Percentiles rank a stretch among this genome's conserved stretches.
phyloP scores from a whole-genome alignment of 92 coral and sea anemone genomes.

The Actinernus sp. region DNA sequence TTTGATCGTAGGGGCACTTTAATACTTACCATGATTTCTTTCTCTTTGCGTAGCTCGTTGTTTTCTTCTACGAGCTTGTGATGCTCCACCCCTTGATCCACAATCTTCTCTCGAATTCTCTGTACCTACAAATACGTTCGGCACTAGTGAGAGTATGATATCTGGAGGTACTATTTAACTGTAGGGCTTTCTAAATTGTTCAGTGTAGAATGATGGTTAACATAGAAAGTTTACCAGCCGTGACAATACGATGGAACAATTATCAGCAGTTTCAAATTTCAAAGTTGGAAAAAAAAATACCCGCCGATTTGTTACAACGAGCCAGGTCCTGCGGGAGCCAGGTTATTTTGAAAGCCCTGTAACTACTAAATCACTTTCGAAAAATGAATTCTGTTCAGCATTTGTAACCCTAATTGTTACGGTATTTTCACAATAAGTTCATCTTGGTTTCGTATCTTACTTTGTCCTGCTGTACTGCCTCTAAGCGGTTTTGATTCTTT shows the following conservation, averaged over 20 bases:
- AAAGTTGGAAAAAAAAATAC: no score
- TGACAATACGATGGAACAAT: neutral
- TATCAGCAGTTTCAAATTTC: neutral
- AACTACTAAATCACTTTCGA: no score
- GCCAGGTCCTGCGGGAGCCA: no score
- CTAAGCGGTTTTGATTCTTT: conserved; percentile 71
- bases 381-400: no score
- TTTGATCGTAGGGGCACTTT: no score
- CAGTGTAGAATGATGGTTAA: neutral
- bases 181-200: neutral
- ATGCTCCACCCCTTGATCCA: conserved; percentile 88
- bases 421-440: no score
- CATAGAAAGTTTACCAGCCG: no score
- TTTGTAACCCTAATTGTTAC: no score
- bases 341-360: no score
- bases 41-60: conserved; percentile 71
- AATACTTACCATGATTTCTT: conserved; percentile 70
- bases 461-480: conserved; percentile 88
- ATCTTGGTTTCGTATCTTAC: no score
- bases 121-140: conserved; percentile 55
- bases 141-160: no score
- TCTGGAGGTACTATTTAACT: neutral
- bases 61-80: conserved; percentile 85
- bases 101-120: conserved; percentile 82
- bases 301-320: no score